Conservation (phyloP, 2,797 vertebrate species). For the Parauchenoglanis punctatus region DNA sequence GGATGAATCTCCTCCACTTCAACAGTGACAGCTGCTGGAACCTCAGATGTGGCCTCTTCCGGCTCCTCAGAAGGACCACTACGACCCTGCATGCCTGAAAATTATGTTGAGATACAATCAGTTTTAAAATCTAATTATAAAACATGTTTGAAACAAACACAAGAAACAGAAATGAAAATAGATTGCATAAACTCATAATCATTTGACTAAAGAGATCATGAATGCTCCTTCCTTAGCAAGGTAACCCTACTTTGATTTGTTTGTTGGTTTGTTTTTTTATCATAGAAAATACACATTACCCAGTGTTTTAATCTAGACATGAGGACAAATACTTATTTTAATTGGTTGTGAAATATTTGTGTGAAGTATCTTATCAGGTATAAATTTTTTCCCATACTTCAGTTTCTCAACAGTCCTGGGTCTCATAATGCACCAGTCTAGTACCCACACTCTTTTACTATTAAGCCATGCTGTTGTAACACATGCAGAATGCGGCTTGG, state of each 20-base stretch:
- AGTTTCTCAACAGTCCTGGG: too few species aligned
- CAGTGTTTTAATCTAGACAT: background rate
- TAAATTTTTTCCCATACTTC: too few species aligned
- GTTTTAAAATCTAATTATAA: background rate
- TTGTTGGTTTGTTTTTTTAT: too few species aligned
- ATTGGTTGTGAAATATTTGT: background rate
- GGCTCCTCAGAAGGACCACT: slow-evolving; percentile 63
- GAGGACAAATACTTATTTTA: background rate
- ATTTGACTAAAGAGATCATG: background rate
- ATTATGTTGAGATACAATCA: background rate
- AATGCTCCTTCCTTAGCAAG: background rate
- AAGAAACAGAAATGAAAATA: background rate
- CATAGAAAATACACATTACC: background rate
- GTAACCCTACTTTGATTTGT: background rate
- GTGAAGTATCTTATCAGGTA: background rate
- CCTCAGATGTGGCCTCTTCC: slow-evolving; percentile 68
- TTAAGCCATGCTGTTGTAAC: too few species aligned
- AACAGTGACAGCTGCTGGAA: slow-evolving; percentile 84
- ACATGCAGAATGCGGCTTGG: too few species aligned
- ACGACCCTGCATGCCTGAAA: slow-evolving; percentile 46
- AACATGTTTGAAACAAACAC: background rate
- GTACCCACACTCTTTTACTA: too few species aligned
- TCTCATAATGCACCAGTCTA: too few species aligned
- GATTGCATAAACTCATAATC: background rate
- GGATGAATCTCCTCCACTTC: slow-evolving; percentile 87